These are phyloP conservation scores for Brachyptera putata DNA, from an alignment of 2,888 invertebrate species.

Conservation along the genomic window DNA sequence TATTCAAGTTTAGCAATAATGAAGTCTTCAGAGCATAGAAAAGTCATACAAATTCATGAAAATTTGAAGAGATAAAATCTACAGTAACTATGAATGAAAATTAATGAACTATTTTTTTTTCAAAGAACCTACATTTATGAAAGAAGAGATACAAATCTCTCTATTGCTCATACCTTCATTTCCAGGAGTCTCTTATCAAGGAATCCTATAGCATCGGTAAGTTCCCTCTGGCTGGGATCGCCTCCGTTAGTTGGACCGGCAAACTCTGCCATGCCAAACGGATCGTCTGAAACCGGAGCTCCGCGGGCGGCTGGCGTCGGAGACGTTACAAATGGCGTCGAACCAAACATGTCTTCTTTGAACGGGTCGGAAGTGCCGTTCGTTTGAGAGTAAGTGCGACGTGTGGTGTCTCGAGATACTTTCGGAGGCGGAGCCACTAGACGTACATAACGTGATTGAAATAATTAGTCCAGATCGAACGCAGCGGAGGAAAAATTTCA, in stretches of 20 bases:
- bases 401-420: conserved; percentile 54
- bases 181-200: conserved; percentile 78
- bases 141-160: too few species aligned
- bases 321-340: conserved; percentile 58
- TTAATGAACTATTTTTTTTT: too few species aligned
- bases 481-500: too few species aligned
- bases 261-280: conserved; percentile 82
- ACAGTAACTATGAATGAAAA: too few species aligned
- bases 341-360: conserved; percentile 75
- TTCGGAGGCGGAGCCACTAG: conserved; percentile 89
- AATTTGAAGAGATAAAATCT: too few species aligned
- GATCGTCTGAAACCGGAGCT: too few species aligned
- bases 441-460: too few species aligned
- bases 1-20: too few species aligned
- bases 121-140: too few species aligned
- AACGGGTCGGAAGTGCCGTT: conserved; percentile 27
- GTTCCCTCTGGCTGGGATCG: conserved; percentile 52
- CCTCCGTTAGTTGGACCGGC: conserved; percentile 34
- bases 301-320: conserved; percentile 21
- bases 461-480: too few species aligned
- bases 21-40: too few species aligned
- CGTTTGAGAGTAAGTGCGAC: conserved; percentile 20
- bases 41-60: too few species aligned
- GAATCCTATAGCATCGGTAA: conserved; percentile 71
- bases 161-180: conserved; percentile 65